Base-by-base conservation (phyloP, 64 coral and sea anemone species). In the Catalaphyllia jardinei region DNA sequence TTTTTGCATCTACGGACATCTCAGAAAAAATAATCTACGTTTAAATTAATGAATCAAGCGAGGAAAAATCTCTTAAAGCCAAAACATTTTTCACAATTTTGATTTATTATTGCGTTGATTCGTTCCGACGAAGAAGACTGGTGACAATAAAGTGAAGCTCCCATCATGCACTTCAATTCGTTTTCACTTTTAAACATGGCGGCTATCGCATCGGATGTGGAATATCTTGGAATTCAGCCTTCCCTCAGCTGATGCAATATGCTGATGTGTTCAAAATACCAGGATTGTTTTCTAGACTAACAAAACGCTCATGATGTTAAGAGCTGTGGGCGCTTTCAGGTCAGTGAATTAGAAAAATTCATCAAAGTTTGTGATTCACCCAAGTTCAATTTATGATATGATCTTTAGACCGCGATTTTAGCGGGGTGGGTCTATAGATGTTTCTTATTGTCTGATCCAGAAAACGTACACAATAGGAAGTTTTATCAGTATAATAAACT, bases 101-200 rank as follows among this genome's bases (percentile, higher is more conserved):
- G 1, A 4, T 10, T 0, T 5, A 19, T 20, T 22, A 67, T n/a
- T 67, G 8, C 8, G 25, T n/a, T 24, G 9, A 25, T 0, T 9
- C 10, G 7, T 67, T n/a, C 5, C 5, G 5, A 2, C 49, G 76
- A 18, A 5, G 20, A 27, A 55, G 74, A 78, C 55, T 61, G 25
- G 78, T 61, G 29, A 42, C 62, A 50, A 67, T n/a, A 24, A 1
- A 7, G 22, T 24, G 25, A 18, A 50, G 62, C 39, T 71, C 81
- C 81, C 81, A 20, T 71, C 63, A 84, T 49, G 33, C 62, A 28
- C 50, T 78, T 49, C 10, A 19, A 38, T 0, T 65, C 20, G 46
- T 35, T 69, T 84, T 71, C 38, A 46, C n/a, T 50, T 63, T 84
- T 39, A 67, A 84, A 84, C 24, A 84, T 84, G 81, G 81, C 81